Percentiles rank a stretch among this genome's conserved stretches.
These are phyloP conservation scores for Antheraea mylitta DNA, from an alignment of 1,140 invertebrate species.

Conservation along the genomic window DNA sequence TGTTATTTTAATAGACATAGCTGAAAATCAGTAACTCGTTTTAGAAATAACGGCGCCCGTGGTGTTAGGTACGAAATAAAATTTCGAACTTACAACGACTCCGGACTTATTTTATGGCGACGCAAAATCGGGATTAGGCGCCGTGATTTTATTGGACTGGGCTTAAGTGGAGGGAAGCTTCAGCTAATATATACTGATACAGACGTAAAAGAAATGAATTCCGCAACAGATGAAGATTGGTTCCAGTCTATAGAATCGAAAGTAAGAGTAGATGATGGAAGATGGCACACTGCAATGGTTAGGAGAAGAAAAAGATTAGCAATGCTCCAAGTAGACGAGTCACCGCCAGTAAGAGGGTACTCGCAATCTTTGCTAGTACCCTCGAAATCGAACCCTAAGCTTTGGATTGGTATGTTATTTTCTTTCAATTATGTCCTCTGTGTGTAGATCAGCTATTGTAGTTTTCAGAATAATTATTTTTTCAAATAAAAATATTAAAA, in stretches of 20 bases:
- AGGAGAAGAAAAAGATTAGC: conserved; percentile 84
- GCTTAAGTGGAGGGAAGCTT: conserved; percentile 64
- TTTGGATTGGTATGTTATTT: conserved; percentile 84
- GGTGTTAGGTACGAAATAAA: conserved; percentile 86
- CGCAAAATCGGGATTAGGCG: conserved; percentile 72
- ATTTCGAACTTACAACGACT: conserved; percentile 82
- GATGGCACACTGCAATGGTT: conserved; percentile 86
- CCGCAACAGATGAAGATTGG: conserved; percentile 65
- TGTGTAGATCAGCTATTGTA: too few relatives aligned
- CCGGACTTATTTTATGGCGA: conserved; percentile 85
- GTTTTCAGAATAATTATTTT: too few relatives aligned
- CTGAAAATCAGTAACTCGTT: conserved; percentile 23
- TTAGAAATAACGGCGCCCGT: conserved; percentile 81
- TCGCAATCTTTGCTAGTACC: conserved; percentile 83
- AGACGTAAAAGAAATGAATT: conserved; percentile 58
- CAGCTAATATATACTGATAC: conserved; percentile 75
- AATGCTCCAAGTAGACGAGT: conserved; percentile 84
- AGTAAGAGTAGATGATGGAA: conserved; percentile 82
- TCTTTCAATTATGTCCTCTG: not conserved
- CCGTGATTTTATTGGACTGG: conserved; percentile 74
- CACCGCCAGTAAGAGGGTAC: conserved; percentile 80
- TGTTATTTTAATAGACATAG: not conserved
- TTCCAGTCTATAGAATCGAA: conserved; percentile 78
- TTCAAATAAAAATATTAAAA: too few relatives aligned
- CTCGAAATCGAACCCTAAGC: conserved; percentile 86